Conservation (phyloP, 1,140 invertebrate species). For the Xylocopa sonorina region DNA sequence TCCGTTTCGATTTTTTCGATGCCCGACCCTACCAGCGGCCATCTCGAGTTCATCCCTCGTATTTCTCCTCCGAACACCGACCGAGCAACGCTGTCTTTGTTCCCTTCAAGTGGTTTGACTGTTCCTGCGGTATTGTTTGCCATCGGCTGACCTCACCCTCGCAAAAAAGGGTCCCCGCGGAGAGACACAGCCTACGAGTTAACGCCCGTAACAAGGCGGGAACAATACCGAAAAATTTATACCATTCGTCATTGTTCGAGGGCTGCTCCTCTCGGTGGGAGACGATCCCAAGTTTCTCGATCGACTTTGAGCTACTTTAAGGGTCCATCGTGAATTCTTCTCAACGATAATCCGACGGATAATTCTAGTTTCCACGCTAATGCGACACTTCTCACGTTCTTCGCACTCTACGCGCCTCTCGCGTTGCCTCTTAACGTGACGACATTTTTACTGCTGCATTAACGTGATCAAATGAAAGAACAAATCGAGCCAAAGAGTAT, state of each 20-base stretch:
- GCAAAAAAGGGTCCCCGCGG: slow-evolving; percentile 1
- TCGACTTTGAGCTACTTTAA: not conserved
- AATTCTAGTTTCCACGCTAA: not conserved
- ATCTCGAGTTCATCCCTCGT: slow-evolving; percentile 38
- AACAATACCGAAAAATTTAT: slow-evolving; percentile 63
- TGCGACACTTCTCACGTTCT: too few species aligned
- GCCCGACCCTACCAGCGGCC: slow-evolving; percentile 35
- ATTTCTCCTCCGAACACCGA: slow-evolving; percentile 39
- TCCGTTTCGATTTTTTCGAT: slow-evolving; percentile 69
- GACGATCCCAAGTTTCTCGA: not conserved
- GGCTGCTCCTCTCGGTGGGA: not conserved
- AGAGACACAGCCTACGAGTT: slow-evolving; percentile 40
- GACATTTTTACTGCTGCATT: too few species aligned
- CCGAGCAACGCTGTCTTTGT: slow-evolving; percentile 66
- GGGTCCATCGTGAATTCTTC: not conserved
- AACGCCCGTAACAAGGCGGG: slow-evolving; percentile 57
- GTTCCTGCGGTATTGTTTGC: slow-evolving; percentile 70
- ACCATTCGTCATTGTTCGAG: slow-evolving; percentile 31
- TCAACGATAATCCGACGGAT: not conserved
- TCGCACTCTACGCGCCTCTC: too few species aligned
- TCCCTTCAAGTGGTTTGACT: slow-evolving; percentile 72
- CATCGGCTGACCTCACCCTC: slow-evolving; percentile 32
- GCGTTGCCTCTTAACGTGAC: too few species aligned
- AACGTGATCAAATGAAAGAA: too few species aligned
- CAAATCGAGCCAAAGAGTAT: too few species aligned